Evolutionary conservation across 2,113 vertebrate species (phyloP).

Genomic region (Ceratotherium simum): DNA sequence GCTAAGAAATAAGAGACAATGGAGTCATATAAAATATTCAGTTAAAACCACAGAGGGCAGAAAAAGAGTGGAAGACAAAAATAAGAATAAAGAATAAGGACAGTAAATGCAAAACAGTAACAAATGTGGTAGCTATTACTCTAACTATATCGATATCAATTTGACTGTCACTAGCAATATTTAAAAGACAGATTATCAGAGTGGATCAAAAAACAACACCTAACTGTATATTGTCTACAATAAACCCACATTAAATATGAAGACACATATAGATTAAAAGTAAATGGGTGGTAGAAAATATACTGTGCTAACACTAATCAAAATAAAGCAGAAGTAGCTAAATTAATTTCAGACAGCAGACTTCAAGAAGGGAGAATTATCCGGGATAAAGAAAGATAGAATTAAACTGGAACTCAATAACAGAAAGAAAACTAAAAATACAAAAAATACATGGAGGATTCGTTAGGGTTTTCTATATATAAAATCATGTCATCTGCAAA

Average conservation of each 20-base stretch:
- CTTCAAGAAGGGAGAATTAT: not conserved
- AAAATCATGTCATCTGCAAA: too few species aligned
- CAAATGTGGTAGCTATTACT: not conserved
- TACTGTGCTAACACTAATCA: not conserved
- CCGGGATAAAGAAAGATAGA: not conserved
- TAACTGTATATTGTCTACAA: not conserved
- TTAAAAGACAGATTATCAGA: not conserved
- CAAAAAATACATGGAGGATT: not conserved
- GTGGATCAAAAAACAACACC: not conserved
- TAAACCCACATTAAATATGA: not conserved
- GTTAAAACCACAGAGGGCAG: not conserved
- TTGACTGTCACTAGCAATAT: not conserved
- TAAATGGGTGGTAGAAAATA: not conserved
- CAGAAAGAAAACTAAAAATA: not conserved
- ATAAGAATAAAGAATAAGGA: not conserved
- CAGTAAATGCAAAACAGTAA: not conserved
- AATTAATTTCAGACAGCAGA: not conserved
- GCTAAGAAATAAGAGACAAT: not conserved
- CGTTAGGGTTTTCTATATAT: too few species aligned
- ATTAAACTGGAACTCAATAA: not conserved
- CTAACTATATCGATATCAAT: not conserved
- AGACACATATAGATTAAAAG: not conserved
- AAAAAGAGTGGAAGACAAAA: not conserved
- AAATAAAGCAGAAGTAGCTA: not conserved
- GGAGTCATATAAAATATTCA: not conserved